Evolutionary conservation across 2,888 invertebrate species (phyloP).

Genomic region (Melieria crassipennis): DNA sequence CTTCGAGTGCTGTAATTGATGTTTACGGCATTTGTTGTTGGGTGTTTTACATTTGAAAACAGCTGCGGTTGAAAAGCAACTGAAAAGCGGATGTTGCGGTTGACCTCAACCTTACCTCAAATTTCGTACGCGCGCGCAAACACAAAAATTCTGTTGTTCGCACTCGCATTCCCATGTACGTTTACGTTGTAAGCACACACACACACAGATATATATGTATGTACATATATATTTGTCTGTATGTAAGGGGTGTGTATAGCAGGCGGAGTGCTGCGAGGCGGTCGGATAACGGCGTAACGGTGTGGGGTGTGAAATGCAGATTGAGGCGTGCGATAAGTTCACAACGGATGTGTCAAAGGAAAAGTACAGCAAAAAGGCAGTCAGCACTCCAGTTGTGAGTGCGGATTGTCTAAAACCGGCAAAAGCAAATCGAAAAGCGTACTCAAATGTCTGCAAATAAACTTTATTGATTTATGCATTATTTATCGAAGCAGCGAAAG

Average conservation of each 20-base stretch:
- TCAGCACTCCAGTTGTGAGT: background rate
- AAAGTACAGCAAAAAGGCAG: background rate
- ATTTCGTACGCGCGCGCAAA: background rate
- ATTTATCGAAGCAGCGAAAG: background rate
- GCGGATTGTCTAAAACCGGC: background rate
- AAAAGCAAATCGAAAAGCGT: background rate
- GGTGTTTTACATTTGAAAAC: constrained; percentile 52
- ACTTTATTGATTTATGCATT: too few relatives aligned
- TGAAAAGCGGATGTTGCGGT: constrained; percentile 57
- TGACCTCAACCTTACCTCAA: constrained; percentile 58
- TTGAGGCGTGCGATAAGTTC: background rate
- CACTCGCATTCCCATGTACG: too few relatives aligned
- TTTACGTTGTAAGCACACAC: too few relatives aligned
- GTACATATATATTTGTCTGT: too few relatives aligned
- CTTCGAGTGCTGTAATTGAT: too few relatives aligned
- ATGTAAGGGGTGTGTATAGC: background rate
- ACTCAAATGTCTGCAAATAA: background rate
- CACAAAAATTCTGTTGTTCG: background rate
- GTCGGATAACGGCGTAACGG: background rate
- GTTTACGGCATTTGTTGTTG: too few relatives aligned
- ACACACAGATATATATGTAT: too few relatives aligned
- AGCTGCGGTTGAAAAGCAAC: background rate
- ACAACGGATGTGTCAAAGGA: background rate
- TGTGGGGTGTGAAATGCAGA: background rate
- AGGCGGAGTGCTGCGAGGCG: background rate